phyloP scores from a whole-genome alignment of 2,888 invertebrate species.

The Aspidapion aeneum region DNA sequence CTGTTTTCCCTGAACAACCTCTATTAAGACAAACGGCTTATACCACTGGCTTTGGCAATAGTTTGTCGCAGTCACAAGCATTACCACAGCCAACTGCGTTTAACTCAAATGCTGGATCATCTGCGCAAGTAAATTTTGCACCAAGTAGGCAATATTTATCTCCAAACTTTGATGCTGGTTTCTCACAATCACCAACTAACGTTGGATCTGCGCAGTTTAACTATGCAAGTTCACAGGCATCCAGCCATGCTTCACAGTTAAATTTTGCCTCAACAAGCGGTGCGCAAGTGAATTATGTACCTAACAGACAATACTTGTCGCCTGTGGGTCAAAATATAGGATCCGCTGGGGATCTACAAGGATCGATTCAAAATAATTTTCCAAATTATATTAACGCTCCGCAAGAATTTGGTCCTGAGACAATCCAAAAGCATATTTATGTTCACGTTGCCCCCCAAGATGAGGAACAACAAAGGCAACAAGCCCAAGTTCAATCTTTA shows the following conservation, averaged over 20 bases:
- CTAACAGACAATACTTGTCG: background rate
- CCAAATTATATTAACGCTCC: background rate
- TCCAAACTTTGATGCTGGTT: background rate
- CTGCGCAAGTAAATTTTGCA: background rate
- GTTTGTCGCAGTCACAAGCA: background rate
- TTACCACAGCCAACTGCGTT: background rate
- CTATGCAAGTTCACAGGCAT: background rate
- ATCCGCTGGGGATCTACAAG: background rate
- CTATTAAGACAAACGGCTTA: background rate
- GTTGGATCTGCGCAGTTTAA: no score
- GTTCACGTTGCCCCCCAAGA: conserved; percentile 21
- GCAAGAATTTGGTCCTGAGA: conserved; percentile 2
- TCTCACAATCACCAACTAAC: background rate
- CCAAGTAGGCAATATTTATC: background rate
- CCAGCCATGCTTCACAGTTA: background rate
- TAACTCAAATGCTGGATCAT: background rate
- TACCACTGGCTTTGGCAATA: background rate
- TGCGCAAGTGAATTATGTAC: background rate
- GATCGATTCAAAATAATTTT: background rate
- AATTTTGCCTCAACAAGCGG: background rate
- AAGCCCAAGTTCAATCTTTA: background rate
- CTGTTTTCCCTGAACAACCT: background rate
- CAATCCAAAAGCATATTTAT: conserved; percentile 23
- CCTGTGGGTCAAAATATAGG: no score
- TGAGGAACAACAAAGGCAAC: conserved; percentile 10